Percentiles rank a stretch among this genome's conserved stretches.
Conservation (phyloP, 2,888 invertebrate genomes). For the Mythimna pallens region DNA sequence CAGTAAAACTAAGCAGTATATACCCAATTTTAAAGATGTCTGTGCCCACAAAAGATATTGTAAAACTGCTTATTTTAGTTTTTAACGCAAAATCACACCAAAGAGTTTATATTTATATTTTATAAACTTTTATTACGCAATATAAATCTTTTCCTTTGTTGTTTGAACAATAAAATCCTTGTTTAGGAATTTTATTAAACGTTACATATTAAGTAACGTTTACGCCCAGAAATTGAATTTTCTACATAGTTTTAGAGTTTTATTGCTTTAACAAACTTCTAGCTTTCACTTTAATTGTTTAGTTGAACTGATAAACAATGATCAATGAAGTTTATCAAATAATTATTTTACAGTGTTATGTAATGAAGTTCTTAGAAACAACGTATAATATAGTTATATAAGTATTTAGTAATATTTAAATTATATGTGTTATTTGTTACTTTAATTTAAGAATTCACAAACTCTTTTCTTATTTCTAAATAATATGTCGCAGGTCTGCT, state of each 20-base stretch:
- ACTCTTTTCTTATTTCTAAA: too few relatives aligned
- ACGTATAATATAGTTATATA: not conserved
- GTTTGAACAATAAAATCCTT: conserved; percentile 58
- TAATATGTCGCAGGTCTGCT: too few relatives aligned
- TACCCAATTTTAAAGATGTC: conserved; percentile 54
- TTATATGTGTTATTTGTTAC: too few relatives aligned
- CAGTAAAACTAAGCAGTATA: conserved; percentile 51
- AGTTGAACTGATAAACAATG: not conserved
- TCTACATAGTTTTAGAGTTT: conserved; percentile 15
- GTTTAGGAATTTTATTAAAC: conserved; percentile 48
- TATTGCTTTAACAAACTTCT: conserved; percentile 11
- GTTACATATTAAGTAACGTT: conserved; percentile 33
- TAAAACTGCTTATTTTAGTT: conserved; percentile 53
- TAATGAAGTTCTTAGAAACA: not conserved
- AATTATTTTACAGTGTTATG: not conserved
- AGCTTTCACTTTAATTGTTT: conserved; percentile 3
- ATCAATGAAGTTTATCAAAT: not conserved
- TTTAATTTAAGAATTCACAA: too few relatives aligned
- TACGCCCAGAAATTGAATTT: conserved; percentile 11
- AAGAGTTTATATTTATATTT: conserved; percentile 61
- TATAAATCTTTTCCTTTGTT: conserved; percentile 62
- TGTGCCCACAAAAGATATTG: conserved; percentile 59
- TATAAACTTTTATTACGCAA: conserved; percentile 59
- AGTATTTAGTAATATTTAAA: too few relatives aligned
- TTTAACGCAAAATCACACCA: conserved; percentile 60